Conservation (phyloP, 2,888 invertebrate species). For the Epistrophella euchroma region DNA sequence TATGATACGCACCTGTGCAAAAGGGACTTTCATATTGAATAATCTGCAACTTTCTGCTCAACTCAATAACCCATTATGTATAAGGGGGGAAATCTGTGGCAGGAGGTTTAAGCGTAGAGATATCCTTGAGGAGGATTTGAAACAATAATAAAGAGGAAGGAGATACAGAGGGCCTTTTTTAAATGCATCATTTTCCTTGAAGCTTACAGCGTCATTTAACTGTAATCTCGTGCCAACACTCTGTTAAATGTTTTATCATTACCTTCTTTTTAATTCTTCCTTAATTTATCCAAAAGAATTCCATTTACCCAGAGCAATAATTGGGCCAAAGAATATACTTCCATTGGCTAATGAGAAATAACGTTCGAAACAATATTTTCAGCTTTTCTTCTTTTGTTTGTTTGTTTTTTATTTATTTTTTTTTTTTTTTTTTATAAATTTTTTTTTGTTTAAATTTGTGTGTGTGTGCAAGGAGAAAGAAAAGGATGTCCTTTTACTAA, state of each 20-base stretch:
- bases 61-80: neutral
- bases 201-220: constrained; percentile 37
- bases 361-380: constrained; percentile 43
- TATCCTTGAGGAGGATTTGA: constrained; percentile 33
- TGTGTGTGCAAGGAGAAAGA: neutral
- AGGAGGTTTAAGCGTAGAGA: constrained; percentile 11
- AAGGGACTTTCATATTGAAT: constrained; percentile 41
- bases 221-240: constrained; percentile 62
- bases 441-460: constrained; percentile 6
- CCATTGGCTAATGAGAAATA: neutral
- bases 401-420: constrained; percentile 21
- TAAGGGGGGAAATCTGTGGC: constrained; percentile 15
- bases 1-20: constrained; percentile 2
- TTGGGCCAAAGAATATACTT: neutral
- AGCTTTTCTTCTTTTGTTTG: constrained; percentile 38
- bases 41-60: constrained; percentile 37
- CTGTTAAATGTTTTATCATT: constrained; percentile 64
- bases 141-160: neutral
- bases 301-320: neutral
- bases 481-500: constrained; percentile 13
- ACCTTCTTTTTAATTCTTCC: constrained; percentile 7
- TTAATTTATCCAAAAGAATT: constrained; percentile 31
- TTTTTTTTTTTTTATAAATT: constrained; percentile 41
- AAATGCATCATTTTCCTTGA: constrained; percentile 7
- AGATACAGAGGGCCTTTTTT: neutral